These are phyloP conservation scores for Plagiodera versicolora DNA, from an alignment of 2,888 invertebrate genomes.

Conservation along the genomic window DNA sequence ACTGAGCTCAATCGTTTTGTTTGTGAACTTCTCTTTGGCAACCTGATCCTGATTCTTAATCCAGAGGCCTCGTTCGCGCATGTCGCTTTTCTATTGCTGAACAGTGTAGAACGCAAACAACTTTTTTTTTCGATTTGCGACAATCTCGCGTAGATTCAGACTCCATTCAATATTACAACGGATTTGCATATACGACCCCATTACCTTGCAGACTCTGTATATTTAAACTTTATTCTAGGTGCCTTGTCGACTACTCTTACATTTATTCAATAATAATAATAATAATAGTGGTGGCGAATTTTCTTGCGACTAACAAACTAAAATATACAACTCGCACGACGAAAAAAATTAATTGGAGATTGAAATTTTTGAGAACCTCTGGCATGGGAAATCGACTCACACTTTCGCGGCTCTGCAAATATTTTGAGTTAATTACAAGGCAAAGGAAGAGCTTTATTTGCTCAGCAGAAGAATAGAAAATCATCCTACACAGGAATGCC, in stretches of 20 bases:
- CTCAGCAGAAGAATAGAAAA: conserved; percentile 27
- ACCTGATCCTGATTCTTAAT: no score
- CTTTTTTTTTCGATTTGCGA: neutral
- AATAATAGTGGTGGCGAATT: no score
- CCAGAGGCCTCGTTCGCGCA: no score
- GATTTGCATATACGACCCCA: neutral
- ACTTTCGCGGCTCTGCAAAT: conserved; percentile 43
- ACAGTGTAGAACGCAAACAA: neutral
- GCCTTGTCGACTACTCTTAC: neutral
- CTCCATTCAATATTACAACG: neutral
- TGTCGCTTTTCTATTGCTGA: neutral
- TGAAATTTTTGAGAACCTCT: conserved; percentile 26
- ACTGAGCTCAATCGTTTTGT: no score
- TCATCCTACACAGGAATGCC: no score
- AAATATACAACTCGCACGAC: no score
- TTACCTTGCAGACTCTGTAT: neutral
- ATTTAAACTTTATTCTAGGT: neutral
- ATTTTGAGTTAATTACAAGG: conserved; percentile 53
- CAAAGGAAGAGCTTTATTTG: conserved; percentile 41
- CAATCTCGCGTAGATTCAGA: neutral
- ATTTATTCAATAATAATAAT: no score
- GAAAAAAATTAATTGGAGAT: no score
- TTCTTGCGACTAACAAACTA: no score
- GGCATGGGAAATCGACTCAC: conserved; percentile 28
- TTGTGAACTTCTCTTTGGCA: no score